phyloP scores from a whole-genome alignment of 2,888 invertebrate species.

The Heliconius ismenius region DNA sequence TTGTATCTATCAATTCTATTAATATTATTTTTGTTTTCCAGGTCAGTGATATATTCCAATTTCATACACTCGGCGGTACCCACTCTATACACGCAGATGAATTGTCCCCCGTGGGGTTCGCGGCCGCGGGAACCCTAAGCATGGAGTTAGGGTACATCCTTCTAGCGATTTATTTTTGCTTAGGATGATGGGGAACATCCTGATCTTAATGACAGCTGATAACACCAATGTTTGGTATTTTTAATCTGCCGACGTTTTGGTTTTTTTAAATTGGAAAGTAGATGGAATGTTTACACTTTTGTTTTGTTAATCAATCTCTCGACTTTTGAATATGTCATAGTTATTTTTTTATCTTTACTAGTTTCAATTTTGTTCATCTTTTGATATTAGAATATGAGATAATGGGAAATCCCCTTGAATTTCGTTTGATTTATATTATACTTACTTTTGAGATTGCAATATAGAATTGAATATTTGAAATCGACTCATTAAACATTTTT shows the following conservation, averaged over 20 bases:
- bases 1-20: neutral
- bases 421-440: too few species aligned
- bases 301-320: neutral
- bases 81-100: constrained; percentile 75
- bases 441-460: neutral
- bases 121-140: constrained; percentile 52
- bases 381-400: too few species aligned
- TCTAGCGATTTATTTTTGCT: constrained; percentile 57
- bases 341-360: neutral
- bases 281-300: too few species aligned
- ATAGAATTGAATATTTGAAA: neutral
- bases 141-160: constrained; percentile 46
- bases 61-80: constrained; percentile 85
- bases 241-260: constrained; percentile 1
- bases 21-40: constrained; percentile 51
- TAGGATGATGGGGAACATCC: constrained; percentile 50
- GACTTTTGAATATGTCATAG: neutral
- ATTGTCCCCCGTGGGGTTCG: constrained; percentile 65
- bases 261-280: neutral
- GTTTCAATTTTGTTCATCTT: neutral
- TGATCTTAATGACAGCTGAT: constrained; percentile 30
- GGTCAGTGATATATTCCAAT: constrained; percentile 88
- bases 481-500: neutral
- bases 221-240: constrained; percentile 25
- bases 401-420: too few species aligned